A percentile compares a stretch with the other conserved stretches of the same genome.
These are phyloP conservation scores for Periphyllus acericola DNA, from an alignment of 2,888 invertebrate species.

Conservation along the genomic window DNA sequence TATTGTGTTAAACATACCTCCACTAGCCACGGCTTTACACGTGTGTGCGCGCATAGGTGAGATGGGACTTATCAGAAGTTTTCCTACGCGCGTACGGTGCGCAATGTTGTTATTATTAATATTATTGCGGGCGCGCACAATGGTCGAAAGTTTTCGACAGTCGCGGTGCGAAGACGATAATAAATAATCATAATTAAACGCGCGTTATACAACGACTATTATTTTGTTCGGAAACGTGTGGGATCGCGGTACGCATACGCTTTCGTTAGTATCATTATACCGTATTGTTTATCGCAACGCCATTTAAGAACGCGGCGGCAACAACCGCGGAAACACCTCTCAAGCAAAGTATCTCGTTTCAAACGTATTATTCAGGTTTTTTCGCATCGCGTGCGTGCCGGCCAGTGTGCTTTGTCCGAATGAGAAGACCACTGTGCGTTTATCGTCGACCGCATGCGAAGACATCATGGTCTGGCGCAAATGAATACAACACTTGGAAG, in stretches of 20 bases:
- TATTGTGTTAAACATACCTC: background rate
- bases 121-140: background rate
- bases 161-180: conserved; percentile 25
- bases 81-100: background rate
- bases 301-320: background rate
- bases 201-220: background rate
- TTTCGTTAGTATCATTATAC: background rate
- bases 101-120: background rate
- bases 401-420: too few species aligned
- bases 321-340: background rate
- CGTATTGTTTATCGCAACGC: conserved; percentile 29
- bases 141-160: conserved; percentile 35
- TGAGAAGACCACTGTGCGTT: too few species aligned
- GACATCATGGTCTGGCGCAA: too few species aligned
- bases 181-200: conserved; percentile 53
- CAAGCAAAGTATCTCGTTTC: conserved; percentile 20
- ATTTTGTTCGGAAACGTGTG: background rate
- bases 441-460: too few species aligned
- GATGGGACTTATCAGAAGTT: conserved; percentile 22
- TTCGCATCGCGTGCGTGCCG: too few species aligned
- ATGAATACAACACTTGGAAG: too few species aligned
- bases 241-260: background rate
- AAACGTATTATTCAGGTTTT: background rate
- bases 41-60: background rate
- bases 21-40: background rate